These are phyloP conservation scores for Mesaphorura yosii DNA, from an alignment of 1,140 invertebrate genomes.

Conservation along the genomic window DNA sequence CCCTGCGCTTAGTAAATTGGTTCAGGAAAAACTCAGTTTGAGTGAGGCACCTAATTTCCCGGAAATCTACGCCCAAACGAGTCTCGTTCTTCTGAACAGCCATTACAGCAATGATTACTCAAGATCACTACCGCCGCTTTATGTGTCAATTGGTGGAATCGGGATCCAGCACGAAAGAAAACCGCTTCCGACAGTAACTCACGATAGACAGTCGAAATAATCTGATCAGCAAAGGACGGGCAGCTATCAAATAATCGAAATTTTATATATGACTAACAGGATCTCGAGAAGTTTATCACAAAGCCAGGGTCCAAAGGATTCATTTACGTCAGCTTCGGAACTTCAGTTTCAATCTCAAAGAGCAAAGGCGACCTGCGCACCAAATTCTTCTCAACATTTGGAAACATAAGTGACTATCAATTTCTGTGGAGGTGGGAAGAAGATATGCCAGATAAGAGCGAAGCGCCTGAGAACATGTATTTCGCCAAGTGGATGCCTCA, in stretches of 20 bases:
- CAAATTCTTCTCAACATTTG: conserved; percentile 43
- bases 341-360: conserved; percentile 38
- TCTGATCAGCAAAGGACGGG: no score
- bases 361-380: conserved; percentile 36
- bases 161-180: neutral
- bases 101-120: conserved; percentile 4
- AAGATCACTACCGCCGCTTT: conserved; percentile 2
- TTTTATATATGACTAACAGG: no score
- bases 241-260: no score
- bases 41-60: conserved; percentile 1
- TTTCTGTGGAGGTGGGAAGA: conserved; percentile 68
- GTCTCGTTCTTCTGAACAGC: conserved; percentile 9
- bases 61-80: conserved; percentile 7
- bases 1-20: neutral
- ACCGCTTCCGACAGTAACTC: conserved; percentile 6
- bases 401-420: conserved; percentile 43
- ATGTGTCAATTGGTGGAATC: neutral
- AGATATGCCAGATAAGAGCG: conserved; percentile 36
- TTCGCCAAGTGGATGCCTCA: conserved; percentile 65
- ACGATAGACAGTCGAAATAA: neutral
- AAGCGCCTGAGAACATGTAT: conserved; percentile 58
- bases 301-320: conserved; percentile 42
- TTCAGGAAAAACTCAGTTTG: neutral
- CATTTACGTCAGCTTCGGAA: conserved; percentile 44
- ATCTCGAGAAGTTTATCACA: no score